Conservation (phyloP, 2,888 invertebrate genomes). For the Apotomis turbidana region DNA sequence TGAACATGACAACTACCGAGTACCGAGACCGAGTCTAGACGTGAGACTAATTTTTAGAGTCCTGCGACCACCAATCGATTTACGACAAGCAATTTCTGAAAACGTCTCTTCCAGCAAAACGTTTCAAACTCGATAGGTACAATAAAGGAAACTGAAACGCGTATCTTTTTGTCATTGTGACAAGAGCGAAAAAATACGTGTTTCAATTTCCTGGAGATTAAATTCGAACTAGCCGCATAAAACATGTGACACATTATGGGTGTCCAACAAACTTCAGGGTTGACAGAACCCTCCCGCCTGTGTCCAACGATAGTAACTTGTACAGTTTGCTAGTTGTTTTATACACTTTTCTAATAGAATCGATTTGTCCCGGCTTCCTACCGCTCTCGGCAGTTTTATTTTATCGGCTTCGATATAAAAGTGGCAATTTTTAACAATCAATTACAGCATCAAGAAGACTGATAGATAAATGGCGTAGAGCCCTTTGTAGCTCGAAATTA, state of each 20-base stretch:
- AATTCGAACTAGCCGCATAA: background rate
- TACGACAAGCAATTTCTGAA: constrained; percentile 11
- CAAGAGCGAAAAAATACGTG: no score
- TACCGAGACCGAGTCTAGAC: constrained; percentile 51
- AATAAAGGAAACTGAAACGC: no score
- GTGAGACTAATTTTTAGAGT: constrained; percentile 46
- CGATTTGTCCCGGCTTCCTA: constrained; percentile 46
- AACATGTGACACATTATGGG: constrained; percentile 1
- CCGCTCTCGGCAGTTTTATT: constrained; percentile 20
- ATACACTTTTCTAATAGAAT: constrained; percentile 46
- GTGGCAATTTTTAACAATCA: constrained; percentile 18
- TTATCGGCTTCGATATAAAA: constrained; percentile 23
- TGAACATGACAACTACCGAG: constrained; percentile 72
- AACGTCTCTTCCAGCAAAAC: constrained; percentile 6
- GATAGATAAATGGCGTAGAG: constrained; percentile 2
- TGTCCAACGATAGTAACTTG: constrained; percentile 5
- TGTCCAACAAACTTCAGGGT: constrained; percentile 8
- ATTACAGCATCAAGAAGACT: background rate
- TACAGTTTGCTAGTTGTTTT: constrained; percentile 43
- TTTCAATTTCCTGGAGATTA: background rate
- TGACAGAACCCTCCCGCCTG: constrained; percentile 18
- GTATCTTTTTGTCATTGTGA: no score
- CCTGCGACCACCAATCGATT: constrained; percentile 1
- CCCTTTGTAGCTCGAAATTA: constrained; percentile 11
- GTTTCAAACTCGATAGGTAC: background rate